A percentile compares a stretch with the other conserved stretches of the same genome.
phyloP scores from a whole-genome alignment of 2,888 invertebrate genomes.

The Aricia artaxerxes region DNA sequence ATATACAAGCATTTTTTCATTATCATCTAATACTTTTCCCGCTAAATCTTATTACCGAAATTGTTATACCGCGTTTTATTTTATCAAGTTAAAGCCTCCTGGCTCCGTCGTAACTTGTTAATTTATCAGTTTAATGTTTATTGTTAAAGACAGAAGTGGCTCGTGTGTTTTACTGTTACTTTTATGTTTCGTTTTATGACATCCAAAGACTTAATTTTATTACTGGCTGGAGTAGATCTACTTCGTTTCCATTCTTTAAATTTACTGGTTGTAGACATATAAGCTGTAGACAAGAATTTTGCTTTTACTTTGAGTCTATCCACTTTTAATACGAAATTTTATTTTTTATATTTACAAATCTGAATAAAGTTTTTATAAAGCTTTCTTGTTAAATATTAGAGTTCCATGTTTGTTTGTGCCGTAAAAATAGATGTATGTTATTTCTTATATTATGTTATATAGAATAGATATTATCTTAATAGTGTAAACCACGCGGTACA shows the following conservation, averaged over 20 bases:
- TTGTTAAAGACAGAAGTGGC: conserved; percentile 9
- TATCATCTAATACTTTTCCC: neutral
- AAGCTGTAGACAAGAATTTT: neutral
- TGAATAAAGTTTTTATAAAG: too few species aligned
- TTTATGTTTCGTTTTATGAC: conserved; percentile 12
- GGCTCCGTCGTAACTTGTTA: neutral
- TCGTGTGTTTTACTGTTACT: conserved; percentile 1
- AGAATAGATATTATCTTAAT: too few species aligned
- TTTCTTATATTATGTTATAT: too few species aligned
- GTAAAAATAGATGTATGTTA: too few species aligned
- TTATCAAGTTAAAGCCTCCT: conserved; percentile 5
- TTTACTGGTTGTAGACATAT: neutral
- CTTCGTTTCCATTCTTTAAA: neutral
- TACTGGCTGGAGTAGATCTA: neutral
- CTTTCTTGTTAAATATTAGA: too few species aligned
- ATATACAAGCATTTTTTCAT: neutral
- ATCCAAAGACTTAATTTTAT: conserved; percentile 15
- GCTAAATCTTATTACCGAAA: neutral
- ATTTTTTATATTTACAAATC: too few species aligned
- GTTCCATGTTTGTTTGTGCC: too few species aligned
- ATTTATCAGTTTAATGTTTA: conserved; percentile 16
- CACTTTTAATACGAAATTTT: too few species aligned
- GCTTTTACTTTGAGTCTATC: too few species aligned
- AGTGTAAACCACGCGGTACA: too few species aligned
- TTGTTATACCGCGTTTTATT: neutral